Percentiles rank a stretch among this genome's conserved stretches.
Evolutionary conservation across 2,888 invertebrate genomes (phyloP).

Genomic region (Netelia inedita): DNA sequence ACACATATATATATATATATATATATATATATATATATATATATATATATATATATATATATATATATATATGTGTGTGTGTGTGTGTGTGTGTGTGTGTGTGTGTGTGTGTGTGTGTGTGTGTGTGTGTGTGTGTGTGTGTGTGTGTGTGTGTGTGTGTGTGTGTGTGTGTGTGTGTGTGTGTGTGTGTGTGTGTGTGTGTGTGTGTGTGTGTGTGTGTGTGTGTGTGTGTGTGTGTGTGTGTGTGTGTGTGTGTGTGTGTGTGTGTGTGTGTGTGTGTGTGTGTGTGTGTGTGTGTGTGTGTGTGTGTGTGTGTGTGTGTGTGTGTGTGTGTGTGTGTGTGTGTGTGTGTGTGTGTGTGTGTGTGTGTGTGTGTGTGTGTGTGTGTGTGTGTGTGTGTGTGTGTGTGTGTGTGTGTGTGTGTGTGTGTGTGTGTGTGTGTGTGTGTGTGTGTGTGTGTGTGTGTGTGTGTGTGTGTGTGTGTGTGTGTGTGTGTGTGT

Average conservation of each 20-base stretch:
- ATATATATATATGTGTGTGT: conserved; percentile 8
- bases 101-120: neutral
- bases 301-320: neutral
- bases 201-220: neutral
- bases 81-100: neutral
- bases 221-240: neutral
- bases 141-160: neutral
- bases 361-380: neutral
- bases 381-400: neutral
- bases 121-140: neutral
- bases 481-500: neutral
- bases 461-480: neutral
- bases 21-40: no score
- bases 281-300: neutral
- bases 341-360: neutral
- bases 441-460: neutral
- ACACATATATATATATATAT: conserved; percentile 9
- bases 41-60: no score
- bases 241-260: neutral
- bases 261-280: neutral
- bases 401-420: neutral
- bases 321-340: neutral
- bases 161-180: neutral
- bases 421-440: neutral
- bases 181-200: neutral